Conservation (phyloP, 2,888 invertebrate genomes). For the Penaeus monodon region DNA sequence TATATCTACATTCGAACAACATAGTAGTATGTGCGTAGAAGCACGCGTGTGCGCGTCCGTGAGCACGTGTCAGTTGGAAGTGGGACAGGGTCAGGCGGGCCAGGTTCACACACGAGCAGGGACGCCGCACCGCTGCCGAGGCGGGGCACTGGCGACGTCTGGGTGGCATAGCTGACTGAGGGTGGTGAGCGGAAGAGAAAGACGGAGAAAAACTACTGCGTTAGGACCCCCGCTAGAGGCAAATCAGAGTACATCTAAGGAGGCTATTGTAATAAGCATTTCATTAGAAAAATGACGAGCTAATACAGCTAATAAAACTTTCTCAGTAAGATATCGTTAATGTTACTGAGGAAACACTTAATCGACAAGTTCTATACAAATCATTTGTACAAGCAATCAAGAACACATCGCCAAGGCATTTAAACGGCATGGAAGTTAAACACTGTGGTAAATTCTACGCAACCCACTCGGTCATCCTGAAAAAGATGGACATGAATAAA, state of each 20-base stretch:
- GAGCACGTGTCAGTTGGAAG: conserved; percentile 28
- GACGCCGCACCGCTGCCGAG: conserved; percentile 32
- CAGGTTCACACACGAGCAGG: conserved; percentile 47
- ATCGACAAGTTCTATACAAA: no score
- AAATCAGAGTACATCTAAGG: no score
- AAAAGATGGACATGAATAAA: no score
- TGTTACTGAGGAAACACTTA: no score
- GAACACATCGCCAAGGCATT: no score
- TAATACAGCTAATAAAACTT: no score
- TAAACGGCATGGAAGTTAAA: no score
- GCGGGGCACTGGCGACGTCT: conserved; percentile 3
- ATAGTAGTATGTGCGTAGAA: conserved; percentile 1
- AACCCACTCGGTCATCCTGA: neutral
- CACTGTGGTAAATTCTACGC: neutral
- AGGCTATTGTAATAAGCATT: no score
- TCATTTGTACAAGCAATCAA: no score
- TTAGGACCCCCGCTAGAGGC: no score
- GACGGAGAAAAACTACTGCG: neutral
- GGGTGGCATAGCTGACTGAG: neutral
- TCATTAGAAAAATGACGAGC: no score
- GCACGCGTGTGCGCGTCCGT: conserved; percentile 16
- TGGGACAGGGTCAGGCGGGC: conserved; percentile 57
- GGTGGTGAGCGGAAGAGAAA: conserved; percentile 22
- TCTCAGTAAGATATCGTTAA: no score
- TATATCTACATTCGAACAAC: neutral